Percentiles rank a stretch among this genome's conserved stretches.
phyloP scores from a whole-genome alignment of 2,888 invertebrate genomes.

The Drosophila glabriapex region DNA sequence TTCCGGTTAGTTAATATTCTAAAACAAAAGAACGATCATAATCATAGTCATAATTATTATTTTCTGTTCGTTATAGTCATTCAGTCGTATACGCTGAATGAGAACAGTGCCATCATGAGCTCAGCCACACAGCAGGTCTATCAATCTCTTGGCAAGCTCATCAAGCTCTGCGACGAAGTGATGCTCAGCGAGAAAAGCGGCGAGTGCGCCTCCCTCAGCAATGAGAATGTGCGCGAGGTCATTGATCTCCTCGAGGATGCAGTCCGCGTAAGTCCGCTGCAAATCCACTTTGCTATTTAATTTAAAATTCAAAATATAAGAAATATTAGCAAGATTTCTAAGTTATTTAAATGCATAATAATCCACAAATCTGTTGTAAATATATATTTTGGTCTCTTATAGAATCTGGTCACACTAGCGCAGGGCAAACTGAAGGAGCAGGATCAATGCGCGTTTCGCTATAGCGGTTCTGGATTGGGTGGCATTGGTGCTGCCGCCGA shows the following conservation, averaged over 20 bases:
- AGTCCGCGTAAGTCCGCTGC: slow-evolving; percentile 87
- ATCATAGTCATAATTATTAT: not conserved
- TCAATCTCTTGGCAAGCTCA: slow-evolving; percentile 93
- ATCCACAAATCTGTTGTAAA: not conserved
- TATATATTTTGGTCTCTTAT: slow-evolving; percentile 44
- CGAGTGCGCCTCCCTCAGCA: slow-evolving; percentile 86
- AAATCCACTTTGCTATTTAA: slow-evolving; percentile 18
- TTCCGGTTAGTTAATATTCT: slow-evolving; percentile 86
- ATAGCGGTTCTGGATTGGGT: slow-evolving; percentile 62
- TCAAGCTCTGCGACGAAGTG: slow-evolving; percentile 95
- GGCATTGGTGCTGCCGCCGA: slow-evolving; percentile 74
- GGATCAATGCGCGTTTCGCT: slow-evolving; percentile 82
- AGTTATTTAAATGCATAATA: not conserved
- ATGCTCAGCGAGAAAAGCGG: slow-evolving; percentile 88
- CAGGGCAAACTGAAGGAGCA: slow-evolving; percentile 92
- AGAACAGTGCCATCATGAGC: slow-evolving; percentile 84
- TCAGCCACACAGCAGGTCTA: slow-evolving; percentile 95
- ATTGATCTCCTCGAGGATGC: slow-evolving; percentile 90
- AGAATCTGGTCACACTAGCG: slow-evolving; percentile 92
- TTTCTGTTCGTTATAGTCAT: slow-evolving; percentile 69
- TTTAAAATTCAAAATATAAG: not conserved
- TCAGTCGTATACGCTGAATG: slow-evolving; percentile 84
- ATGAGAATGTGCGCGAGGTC: slow-evolving; percentile 89
- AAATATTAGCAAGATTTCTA: not conserved
- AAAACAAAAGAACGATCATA: not conserved